Evolutionary conservation across 53 echinoderm and acorn worm species (phyloP), one percentile per base, ranked within the genome.

Genomic region (Antedon mediterranea): DNA sequence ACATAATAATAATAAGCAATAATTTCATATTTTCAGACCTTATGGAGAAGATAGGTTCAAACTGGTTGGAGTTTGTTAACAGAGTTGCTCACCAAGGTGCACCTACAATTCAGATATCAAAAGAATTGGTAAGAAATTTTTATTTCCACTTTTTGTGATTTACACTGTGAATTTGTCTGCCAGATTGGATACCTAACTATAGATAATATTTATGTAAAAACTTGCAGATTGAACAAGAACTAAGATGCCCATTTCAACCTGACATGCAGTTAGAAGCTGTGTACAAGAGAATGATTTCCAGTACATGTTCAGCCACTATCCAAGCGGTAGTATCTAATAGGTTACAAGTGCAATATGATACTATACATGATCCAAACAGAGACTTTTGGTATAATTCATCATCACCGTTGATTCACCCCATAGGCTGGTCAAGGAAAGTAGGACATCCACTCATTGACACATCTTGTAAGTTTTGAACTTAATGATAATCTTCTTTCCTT

Each of bases 301-400:
- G 91, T 75, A 91, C 90, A 81, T 88, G 91, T 27, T 85, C 89
- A 71, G 94, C 91, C 30, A 87, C 82, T 6, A 85, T 94, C 70
- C 83, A 84, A 44, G 81, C 87, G 30, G 87, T 91, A 23, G 87
- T 91, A 15, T 91, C 89, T 3, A 89, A 89, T 81, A 85, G 94
- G 42, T 74, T 94, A 85, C 91, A 91, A 71, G 89, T 91, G 89
- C 94, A 94, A 90, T 94, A 94, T 41, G 89, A 89, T 31, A 85
- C 82, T 89, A 91, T 91, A 74, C 85, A 89, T 77, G 95, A 91
- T 41, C 81, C 83, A 6, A 91, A 85, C 85, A 86, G 88, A 74
- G 95, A 94, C 78, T 94, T 91, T 81, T 94, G 95, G 95, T 94
- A 87, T 82, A 89, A 94, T 43, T 75, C 82, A 71, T 80, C 84